Conservation (phyloP, 2,113 vertebrate genomes). For the Macquaria ambigua region DNA sequence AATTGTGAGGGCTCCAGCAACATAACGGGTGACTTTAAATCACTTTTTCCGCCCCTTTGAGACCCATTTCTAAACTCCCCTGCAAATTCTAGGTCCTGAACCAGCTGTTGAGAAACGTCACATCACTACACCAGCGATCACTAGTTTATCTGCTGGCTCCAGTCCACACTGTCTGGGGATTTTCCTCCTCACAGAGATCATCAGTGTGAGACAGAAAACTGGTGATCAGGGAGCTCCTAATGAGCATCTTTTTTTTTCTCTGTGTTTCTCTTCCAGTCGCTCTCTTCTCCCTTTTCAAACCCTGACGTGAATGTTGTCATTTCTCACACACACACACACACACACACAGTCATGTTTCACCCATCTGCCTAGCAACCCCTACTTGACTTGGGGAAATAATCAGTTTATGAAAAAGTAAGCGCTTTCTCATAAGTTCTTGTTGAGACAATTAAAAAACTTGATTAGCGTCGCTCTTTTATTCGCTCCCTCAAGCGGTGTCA, state of each 20-base stretch:
- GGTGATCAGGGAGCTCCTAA: slow-evolving; percentile 12
- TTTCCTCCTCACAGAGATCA: slow-evolving; percentile 24
- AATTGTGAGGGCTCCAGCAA: neutral
- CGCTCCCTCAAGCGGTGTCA: neutral
- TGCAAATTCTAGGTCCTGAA: neutral
- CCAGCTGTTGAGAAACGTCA: neutral
- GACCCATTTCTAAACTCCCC: neutral
- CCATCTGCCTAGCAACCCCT: neutral
- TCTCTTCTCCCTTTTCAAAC: neutral
- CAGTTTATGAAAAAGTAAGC: neutral
- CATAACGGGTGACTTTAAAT: neutral
- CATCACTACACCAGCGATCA: neutral
- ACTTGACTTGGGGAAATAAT: slow-evolving; percentile 16
- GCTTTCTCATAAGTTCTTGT: slow-evolving; percentile 14
- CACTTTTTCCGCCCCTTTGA: neutral
- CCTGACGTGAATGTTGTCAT: neutral
- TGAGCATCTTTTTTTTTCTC: slow-evolving; percentile 17
- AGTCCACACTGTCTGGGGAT: slow-evolving; percentile 6
- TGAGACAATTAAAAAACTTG: slow-evolving; percentile 39
- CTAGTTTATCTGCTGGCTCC: neutral
- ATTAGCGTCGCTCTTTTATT: slow-evolving; percentile 20
- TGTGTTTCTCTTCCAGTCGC: neutral
- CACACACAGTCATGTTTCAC: neutral
- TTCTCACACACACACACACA: neutral
- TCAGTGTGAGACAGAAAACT: slow-evolving; percentile 31